Percentiles rank a stretch among this genome's conserved stretches.
These are phyloP conservation scores for Elymnias hypermnestra DNA, from an alignment of 1,140 invertebrate genomes.

Conservation along the genomic window DNA sequence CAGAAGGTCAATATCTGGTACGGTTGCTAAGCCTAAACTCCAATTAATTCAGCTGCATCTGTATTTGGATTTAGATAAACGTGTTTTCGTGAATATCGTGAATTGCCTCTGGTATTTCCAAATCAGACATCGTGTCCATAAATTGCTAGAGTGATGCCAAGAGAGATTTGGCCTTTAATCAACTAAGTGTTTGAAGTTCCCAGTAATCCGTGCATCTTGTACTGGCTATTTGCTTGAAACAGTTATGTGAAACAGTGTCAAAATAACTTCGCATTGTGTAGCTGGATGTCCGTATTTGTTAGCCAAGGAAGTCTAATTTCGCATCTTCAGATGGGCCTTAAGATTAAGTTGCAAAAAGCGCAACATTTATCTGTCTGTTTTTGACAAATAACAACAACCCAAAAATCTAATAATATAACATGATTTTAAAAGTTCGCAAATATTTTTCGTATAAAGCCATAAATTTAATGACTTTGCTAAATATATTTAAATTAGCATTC, in stretches of 20 bases:
- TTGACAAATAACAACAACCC: too few relatives aligned
- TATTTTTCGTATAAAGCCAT: too few relatives aligned
- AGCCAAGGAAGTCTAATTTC: constrained; percentile 20
- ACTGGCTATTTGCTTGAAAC: constrained; percentile 50
- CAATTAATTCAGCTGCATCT: constrained; percentile 23
- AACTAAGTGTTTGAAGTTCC: constrained; percentile 28
- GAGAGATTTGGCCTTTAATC: constrained; percentile 21
- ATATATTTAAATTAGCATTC: too few relatives aligned
- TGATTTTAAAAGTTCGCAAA: too few relatives aligned
- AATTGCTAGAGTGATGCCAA: constrained; percentile 13
- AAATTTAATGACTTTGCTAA: too few relatives aligned
- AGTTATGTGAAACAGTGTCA: constrained; percentile 80
- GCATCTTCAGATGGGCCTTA: constrained; percentile 7
- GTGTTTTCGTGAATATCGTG: constrained; percentile 15
- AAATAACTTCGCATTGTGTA: constrained; percentile 72
- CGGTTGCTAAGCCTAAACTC: constrained; percentile 8
- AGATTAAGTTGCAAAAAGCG: too few relatives aligned
- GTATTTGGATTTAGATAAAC: constrained; percentile 15
- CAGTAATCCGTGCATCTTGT: constrained; percentile 87
- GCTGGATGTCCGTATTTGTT: constrained; percentile 69
- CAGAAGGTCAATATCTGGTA: not conserved
- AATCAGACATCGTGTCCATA: constrained; percentile 23
- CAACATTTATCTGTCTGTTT: too few relatives aligned
- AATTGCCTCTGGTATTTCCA: constrained; percentile 1
- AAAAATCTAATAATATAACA: too few relatives aligned